Percentiles rank a stretch among this genome's conserved stretches.
These are phyloP conservation scores for Pluvianellus socialis DNA, from an alignment of 2,113 vertebrate species.

Conservation along the genomic window DNA sequence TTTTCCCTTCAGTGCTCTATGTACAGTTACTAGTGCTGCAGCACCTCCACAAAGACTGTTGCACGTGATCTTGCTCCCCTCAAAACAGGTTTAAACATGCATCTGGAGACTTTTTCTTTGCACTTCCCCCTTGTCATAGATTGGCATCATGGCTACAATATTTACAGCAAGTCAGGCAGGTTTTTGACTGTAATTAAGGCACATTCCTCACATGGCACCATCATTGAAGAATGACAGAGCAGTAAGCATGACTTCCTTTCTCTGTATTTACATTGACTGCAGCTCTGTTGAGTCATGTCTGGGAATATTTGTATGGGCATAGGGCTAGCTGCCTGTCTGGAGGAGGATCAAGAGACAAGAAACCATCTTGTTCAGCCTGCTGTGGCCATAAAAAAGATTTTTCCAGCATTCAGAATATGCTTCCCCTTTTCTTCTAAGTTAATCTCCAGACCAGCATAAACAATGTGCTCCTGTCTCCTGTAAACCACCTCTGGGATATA, in stretches of 20 bases:
- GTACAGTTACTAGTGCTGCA: not conserved
- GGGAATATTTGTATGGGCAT: not conserved
- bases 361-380: not conserved
- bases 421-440: not conserved
- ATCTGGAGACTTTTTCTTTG: not conserved
- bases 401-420: not conserved
- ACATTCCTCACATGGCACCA: not conserved
- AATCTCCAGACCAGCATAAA: not conserved
- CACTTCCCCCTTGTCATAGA: not conserved
- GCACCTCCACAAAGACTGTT: not conserved
- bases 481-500: not conserved
- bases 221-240: not conserved
- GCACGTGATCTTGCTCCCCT: fast-evolving
- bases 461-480: not conserved
- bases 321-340: not conserved
- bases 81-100: fast-evolving
- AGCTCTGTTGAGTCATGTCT: slow-evolving; percentile 37
- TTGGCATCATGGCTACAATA: not conserved
- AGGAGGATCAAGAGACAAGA: not conserved
- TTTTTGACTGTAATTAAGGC: not conserved
- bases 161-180: not conserved
- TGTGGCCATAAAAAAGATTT: not conserved
- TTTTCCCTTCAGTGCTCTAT: not conserved
- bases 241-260: not conserved
- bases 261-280: not conserved